Base-by-base conservation (phyloP, 2,797 vertebrate species). In the Galagoides demidoff region DNA sequence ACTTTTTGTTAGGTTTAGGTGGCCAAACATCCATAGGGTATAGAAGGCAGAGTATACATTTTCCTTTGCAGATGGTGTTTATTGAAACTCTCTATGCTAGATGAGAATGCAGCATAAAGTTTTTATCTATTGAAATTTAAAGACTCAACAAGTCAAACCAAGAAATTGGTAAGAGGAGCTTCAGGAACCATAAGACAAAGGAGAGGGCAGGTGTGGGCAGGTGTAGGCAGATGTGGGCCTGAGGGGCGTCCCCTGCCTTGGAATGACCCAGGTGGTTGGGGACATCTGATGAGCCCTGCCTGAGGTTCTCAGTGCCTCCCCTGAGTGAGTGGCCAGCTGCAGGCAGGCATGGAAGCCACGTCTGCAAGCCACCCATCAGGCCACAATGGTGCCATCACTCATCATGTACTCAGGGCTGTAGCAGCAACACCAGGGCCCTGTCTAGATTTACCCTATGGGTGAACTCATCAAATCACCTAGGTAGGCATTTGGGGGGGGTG, bases 11-110 rank as follows among this genome's bases (percentile, higher is more conserved):
- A 93, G 74, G 70, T 16, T 74, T 59, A 59, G 43, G 70, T 57
- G 27, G 86, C 83, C 77, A 23, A 39, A 64, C 25, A 59, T 13
- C 79, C 27, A 1, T 29, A 70, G 34, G 29, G 64, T 70, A 81
- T 76, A 84, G 78, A 92, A 92, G 77, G 77, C 55, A 27, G 84
- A 61, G 39, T 22, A 5, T 11, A 39, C 0, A 0, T 78, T 61
- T 89, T 81, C 37, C 77, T 95, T 85, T 61, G 37, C 76, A 88
- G 79, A 37, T 68, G 61, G 61, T n/a, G 14, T 85, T 37, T 43
- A 27, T 37, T 86, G 63, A 64, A 61, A 55, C 57, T 70, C 34
- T 39, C 57, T 52, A 0, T 63, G 85, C 31, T 71, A 27, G 81
- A 55, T 52, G 78, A 85, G 84, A 70, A n/a, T 57, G 57, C 49